A percentile compares a stretch with the other conserved stretches of the same genome.
Evolutionary conservation across 1,140 invertebrate species (phyloP).

Genomic region (Drosophila repleta): DNA sequence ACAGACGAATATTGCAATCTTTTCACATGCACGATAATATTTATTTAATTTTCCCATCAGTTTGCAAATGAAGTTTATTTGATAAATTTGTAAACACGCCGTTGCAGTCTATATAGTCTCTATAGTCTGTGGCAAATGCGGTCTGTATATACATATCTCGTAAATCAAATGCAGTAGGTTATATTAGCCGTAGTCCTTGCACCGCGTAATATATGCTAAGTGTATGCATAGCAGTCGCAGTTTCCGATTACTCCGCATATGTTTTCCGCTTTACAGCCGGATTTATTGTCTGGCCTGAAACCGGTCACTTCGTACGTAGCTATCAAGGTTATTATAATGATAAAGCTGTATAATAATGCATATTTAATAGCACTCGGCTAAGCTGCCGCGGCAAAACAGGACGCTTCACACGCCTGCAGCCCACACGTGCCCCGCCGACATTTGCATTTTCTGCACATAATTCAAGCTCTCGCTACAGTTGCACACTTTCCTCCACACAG

Average conservation of each 20-base stretch:
- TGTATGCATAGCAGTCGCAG: slow-evolving; percentile 17
- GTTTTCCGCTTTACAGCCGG: background rate
- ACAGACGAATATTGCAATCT: too few relatives aligned
- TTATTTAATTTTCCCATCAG: too few relatives aligned
- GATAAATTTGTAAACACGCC: too few relatives aligned
- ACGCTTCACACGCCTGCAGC: slow-evolving; percentile 1
- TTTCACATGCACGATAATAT: too few relatives aligned
- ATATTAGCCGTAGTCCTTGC: slow-evolving; percentile 33
- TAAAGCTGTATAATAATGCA: slow-evolving; percentile 49
- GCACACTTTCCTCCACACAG: background rate
- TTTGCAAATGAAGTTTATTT: too few relatives aligned
- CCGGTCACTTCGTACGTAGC: slow-evolving; percentile 41
- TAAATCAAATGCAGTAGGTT: slow-evolving; percentile 29
- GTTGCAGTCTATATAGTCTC: too few relatives aligned
- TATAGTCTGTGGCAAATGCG: too few relatives aligned
- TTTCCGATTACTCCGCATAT: slow-evolving; percentile 13
- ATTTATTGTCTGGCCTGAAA: slow-evolving; percentile 6
- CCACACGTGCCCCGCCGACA: slow-evolving; percentile 13
- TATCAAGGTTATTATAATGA: slow-evolving; percentile 64
- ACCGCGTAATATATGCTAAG: slow-evolving; percentile 17
- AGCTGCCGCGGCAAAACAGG: slow-evolving; percentile 22
- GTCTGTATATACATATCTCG: background rate
- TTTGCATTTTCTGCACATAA: slow-evolving; percentile 71
- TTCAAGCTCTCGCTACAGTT: slow-evolving; percentile 56
- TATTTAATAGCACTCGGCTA: slow-evolving; percentile 56